Conservation (phyloP, 1,140 invertebrate species). For the Orchestia grillus region DNA sequence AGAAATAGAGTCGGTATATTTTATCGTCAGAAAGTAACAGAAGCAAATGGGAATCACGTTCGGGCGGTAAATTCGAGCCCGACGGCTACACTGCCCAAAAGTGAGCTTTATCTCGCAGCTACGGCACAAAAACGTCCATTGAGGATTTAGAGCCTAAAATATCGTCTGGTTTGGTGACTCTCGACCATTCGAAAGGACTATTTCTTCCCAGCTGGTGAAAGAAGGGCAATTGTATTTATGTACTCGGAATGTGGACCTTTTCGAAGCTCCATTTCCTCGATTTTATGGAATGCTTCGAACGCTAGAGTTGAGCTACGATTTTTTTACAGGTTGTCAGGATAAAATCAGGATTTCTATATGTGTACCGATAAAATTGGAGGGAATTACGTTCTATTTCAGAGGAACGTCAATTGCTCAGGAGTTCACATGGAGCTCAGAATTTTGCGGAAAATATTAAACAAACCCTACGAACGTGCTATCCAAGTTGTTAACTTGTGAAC, state of each 20-base stretch:
- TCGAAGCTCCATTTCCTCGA: background rate
- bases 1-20: conserved; percentile 35
- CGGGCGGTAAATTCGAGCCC: conserved; percentile 15
- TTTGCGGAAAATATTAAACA: background rate
- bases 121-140: conserved; percentile 30
- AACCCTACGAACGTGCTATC: no score
- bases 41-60: conserved; percentile 39
- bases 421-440: background rate
- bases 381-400: background rate
- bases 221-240: conserved; percentile 28
- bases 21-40: conserved; percentile 37
- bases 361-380: background rate
- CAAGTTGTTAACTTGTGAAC: no score
- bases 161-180: conserved; percentile 33
- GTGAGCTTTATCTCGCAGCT: conserved; percentile 36
- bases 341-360: background rate
- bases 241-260: background rate
- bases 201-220: background rate
- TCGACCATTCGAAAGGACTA: conserved; percentile 43
- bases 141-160: conserved; percentile 40
- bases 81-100: conserved; percentile 40
- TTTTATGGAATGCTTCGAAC: background rate
- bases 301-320: background rate
- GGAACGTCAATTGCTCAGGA: background rate
- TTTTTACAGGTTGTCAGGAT: no score